Evolutionary conservation across 2,113 vertebrate species (phyloP), one percentile per base, ranked within the genome.

Genomic region (Chroicocephalus ridibundus): DNA sequence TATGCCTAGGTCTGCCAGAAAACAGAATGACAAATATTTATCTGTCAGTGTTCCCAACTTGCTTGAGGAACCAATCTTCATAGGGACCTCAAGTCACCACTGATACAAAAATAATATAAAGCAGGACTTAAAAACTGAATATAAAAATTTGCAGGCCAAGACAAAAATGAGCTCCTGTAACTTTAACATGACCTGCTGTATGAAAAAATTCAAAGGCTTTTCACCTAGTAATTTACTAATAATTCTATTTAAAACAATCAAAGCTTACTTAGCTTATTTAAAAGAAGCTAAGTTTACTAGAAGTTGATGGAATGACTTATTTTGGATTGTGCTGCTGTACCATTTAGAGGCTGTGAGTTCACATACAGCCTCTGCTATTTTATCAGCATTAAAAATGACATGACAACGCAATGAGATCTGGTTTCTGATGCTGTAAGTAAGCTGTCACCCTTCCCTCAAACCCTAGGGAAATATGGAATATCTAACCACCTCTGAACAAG

Each of bases 381-480:
- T 96, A 97, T 97, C 97, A 96, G 69, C 75, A 96, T 98, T 98
- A 97, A 97, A 98, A 98, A 96, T 86, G 91, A 96, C 96, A 96
- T 79, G 96, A 97, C 96, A 97, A 82, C 4, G 40, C 94, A 95
- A 93, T 18, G 86, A 97, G 91, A 95, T 92, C 91, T 93, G 94
- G 82, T 88, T 97, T 97, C 74, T 92, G 96, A 97, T 86, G 84
- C 91, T 96, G 86, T 96, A 96, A 98, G 97, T 88, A 97, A 98
- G 94, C 97, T 97, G 95, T 97, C 97, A 98, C 21, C 64, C 60
- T 94, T 97, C 34, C 65, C 93, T 93, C 88, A 96, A 97, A 97
- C 32, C 52, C 88, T 74, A 95, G 5, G 22, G 93, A 98, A 98
- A 98, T 97, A 98, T 88, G 97, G 96, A 95, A 94, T 96, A 94